Base-by-base conservation (phyloP, 2,797 vertebrate species). In the Urosaurus nigricauda region DNA sequence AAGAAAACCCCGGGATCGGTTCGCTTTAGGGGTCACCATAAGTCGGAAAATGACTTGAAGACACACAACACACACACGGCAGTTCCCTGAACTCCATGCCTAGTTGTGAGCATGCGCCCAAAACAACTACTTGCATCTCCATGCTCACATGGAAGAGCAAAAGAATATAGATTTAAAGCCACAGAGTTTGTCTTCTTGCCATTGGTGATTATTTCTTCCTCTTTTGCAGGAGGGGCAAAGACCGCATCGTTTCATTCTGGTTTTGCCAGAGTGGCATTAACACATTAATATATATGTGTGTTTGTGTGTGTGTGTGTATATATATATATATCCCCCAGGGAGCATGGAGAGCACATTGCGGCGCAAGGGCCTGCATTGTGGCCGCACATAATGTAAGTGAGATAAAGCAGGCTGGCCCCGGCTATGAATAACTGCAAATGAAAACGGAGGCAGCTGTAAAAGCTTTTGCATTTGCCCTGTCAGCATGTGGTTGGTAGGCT, bases 341-440 rank as follows among this genome's bases (percentile, higher is more conserved):
- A 95, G 94, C 90, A 79, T 77, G n/a, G 75, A 91, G 92, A 53
- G 81, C 19, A 89, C 87, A 75, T 86, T 92, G 93, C 65, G 86
- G 95, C 93, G 94, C 95, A 87, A 95, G 96, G 86, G 95, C 94
- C 96, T 6, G 95, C 94, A 93, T 96, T 93, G 88, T 95, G 96
- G 97, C 96, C 93, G 94, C 95, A 89, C 95, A 94, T 96, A 94
- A 94, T 93, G 96, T 89, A 94, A 94, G 94, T 87, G 92, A 97
- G 97, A 97, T 97, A 96, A 96, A 96, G 96, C 93, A 37, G 47
- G 84, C 94, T 85, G 88, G 95, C 92, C 94, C 43, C 93, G 91
- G 81, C 93, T 94, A 91, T 95, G 96, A 97, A 96, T 96, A 94
- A 93, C 91, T 95, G 92, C 96, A 95, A 94, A 95, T 93, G 95